Conservation (phyloP, 2,888 invertebrate genomes). For the Harmothoe impar region DNA sequence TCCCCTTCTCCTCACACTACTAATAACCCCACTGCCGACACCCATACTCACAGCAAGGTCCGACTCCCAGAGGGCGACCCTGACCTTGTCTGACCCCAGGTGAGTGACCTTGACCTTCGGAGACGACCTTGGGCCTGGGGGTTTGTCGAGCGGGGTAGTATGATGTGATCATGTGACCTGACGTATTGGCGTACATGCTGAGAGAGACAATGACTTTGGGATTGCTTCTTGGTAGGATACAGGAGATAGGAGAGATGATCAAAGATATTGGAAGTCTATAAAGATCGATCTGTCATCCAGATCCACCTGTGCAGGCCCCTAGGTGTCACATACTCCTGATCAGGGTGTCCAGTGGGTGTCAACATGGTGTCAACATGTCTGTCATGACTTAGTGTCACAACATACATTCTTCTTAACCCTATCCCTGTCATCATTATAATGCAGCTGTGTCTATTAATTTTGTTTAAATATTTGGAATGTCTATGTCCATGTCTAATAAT, state of each 20-base stretch:
- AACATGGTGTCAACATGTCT: not conserved
- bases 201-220: slow-evolving; percentile 10
- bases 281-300: too few relatives aligned
- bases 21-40: not conserved
- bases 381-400: slow-evolving; percentile 2
- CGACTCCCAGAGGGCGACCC: not conserved
- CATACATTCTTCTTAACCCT: not conserved
- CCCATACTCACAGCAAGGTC: not conserved
- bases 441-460: too few relatives aligned
- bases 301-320: not conserved
- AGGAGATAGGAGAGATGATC: not conserved
- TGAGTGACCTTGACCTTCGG: not conserved
- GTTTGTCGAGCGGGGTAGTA: not conserved
- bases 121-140: not conserved
- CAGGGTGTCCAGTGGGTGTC: not conserved
- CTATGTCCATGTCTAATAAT: too few relatives aligned
- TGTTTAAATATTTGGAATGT: too few relatives aligned
- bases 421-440: not conserved
- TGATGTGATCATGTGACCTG: not conserved
- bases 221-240: not conserved
- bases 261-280: too few relatives aligned
- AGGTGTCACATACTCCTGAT: not conserved
- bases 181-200: not conserved
- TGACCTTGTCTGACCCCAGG: not conserved
- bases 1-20: not conserved